These are phyloP conservation scores for Merops nubicus DNA, from an alignment of 2,113 vertebrate species.

Conservation along the genomic window DNA sequence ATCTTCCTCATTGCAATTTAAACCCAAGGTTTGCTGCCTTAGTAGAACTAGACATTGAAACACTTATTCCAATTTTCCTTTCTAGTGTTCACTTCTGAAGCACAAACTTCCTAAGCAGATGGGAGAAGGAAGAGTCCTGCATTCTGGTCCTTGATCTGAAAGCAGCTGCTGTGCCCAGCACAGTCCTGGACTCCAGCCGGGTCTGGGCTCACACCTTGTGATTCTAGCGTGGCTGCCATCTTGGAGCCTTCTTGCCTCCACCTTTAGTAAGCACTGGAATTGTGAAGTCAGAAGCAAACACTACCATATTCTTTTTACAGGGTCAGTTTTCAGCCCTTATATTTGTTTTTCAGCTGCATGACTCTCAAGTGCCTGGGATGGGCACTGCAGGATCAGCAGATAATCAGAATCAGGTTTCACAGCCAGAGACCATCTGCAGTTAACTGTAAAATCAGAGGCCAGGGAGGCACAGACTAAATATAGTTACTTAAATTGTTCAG, in stretches of 20 bases:
- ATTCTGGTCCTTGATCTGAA: neutral
- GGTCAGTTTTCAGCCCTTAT: neutral
- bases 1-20: neutral
- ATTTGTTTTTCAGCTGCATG: neutral
- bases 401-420: neutral
- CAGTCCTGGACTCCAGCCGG: neutral
- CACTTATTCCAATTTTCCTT: neutral
- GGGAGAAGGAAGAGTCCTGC: neutral
- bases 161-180: neutral
- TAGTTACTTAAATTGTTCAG: neutral
- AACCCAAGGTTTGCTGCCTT: neutral
- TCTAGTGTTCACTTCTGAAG: neutral
- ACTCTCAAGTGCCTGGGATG: neutral
- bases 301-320: neutral
- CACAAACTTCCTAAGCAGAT: neutral
- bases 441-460: neutral
- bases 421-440: neutral
- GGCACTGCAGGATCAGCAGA: neutral
- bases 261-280: neutral
- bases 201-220: neutral
- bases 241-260: neutral
- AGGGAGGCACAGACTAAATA: neutral
- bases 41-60: neutral
- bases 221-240: neutral
- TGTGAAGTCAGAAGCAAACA: neutral